A percentile compares a stretch with the other conserved stretches of the same genome.
Evolutionary conservation across 2,113 vertebrate genomes (phyloP).

Genomic region (Glareola pratincola): DNA sequence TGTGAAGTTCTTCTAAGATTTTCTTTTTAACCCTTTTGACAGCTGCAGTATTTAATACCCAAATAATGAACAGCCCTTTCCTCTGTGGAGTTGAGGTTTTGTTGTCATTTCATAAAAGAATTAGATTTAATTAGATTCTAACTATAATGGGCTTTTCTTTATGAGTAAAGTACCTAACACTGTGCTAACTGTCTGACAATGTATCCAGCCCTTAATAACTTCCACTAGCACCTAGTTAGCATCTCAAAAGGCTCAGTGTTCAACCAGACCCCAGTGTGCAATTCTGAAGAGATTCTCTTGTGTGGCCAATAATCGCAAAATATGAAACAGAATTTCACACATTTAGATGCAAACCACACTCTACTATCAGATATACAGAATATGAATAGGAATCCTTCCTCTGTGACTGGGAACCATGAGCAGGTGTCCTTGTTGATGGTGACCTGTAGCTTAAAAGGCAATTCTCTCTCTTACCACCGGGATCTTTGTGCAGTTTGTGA

Average conservation of each 20-base stretch:
- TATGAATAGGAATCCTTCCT: background rate
- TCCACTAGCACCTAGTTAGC: background rate
- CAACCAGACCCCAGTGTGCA: background rate
- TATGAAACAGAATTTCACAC: background rate
- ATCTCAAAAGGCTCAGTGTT: background rate
- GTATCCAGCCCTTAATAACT: background rate
- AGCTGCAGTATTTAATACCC: background rate
- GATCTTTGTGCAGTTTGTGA: background rate
- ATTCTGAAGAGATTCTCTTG: background rate
- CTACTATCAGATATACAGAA: background rate
- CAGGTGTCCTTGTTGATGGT: background rate
- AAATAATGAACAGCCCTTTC: background rate
- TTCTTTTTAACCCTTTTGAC: slow-evolving; percentile 16
- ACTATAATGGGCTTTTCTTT: background rate
- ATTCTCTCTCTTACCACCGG: background rate
- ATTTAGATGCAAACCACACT: background rate
- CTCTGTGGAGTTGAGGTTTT: background rate
- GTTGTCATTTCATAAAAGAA: background rate
- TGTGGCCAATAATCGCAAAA: background rate
- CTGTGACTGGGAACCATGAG: background rate
- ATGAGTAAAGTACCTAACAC: background rate
- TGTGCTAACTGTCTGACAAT: background rate
- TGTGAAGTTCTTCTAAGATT: background rate
- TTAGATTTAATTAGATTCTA: slow-evolving; percentile 16
- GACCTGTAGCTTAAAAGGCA: background rate